phyloP scores from a whole-genome alignment of 2,888 invertebrate species.

The Trissonchulus sp. region DNA sequence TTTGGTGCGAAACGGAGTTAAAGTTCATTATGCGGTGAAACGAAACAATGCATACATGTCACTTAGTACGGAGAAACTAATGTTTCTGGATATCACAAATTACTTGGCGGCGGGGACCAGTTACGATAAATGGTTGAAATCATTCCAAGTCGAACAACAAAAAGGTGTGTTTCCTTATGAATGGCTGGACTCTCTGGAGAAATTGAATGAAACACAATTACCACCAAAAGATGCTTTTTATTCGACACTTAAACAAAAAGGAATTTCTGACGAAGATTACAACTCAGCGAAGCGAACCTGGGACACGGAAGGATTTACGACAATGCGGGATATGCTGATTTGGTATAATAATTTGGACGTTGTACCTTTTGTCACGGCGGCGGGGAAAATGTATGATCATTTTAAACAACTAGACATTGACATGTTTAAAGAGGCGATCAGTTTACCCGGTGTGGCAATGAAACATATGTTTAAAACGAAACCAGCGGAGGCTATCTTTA shows the following conservation, averaged over 20 bases:
- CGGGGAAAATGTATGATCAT: conserved; percentile 34
- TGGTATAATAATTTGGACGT: conserved; percentile 33
- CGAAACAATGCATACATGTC: background rate
- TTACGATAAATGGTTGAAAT: conserved; percentile 11
- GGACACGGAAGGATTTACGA: background rate
- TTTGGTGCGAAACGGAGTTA: background rate
- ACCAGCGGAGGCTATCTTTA: conserved; percentile 26
- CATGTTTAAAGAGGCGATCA: conserved; percentile 30
- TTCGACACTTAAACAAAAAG: background rate
- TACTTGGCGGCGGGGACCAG: conserved; percentile 12
- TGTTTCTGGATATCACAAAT: conserved; percentile 15
- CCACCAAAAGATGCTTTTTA: conserved; percentile 26
- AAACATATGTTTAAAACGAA: conserved; percentile 31
- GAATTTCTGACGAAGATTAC: conserved; percentile 15
- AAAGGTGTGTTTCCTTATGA: conserved; percentile 14
- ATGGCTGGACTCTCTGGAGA: conserved; percentile 1
- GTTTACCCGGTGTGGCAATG: conserved; percentile 31
- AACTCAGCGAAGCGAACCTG: background rate
- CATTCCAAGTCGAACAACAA: background rate
- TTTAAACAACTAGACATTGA: conserved; percentile 27
- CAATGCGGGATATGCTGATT: conserved; percentile 28
- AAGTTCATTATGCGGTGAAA: background rate
- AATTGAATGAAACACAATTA: conserved; percentile 7
- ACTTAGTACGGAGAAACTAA: background rate
- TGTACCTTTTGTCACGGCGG: conserved; percentile 34